A percentile compares a stretch with the other conserved stretches of the same genome.
These are phyloP conservation scores for Oryzias celebensis DNA, from an alignment of 2,113 vertebrate species.

Conservation along the genomic window DNA sequence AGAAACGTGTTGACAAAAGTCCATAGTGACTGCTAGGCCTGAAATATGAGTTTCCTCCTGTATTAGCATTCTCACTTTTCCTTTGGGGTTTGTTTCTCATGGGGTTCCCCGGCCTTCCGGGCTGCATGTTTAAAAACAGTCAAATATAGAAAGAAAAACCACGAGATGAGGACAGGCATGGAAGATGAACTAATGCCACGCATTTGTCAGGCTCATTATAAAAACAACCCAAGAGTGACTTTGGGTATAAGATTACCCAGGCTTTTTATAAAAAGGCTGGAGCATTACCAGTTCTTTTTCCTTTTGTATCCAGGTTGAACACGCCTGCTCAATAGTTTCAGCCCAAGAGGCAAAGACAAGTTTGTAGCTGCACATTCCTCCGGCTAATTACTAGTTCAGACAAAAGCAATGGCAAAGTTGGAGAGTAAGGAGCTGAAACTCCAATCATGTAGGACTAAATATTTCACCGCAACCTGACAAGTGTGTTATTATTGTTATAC, in stretches of 20 bases:
- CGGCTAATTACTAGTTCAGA: slow-evolving; percentile 10
- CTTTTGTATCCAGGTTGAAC: slow-evolving; percentile 64
- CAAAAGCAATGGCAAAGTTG: background rate
- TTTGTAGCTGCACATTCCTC: slow-evolving; percentile 28
- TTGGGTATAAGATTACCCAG: too few species aligned
- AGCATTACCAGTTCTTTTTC: slow-evolving; percentile 12
- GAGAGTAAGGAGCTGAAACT: background rate
- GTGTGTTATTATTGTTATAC: too few species aligned
- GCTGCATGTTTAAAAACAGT: background rate
- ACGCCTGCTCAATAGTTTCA: slow-evolving; percentile 27
- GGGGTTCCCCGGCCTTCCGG: slow-evolving; percentile 25
- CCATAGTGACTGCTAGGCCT: slow-evolving; percentile 7
- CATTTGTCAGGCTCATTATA: too few species aligned
- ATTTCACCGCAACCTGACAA: background rate
- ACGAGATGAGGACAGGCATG: too few species aligned
- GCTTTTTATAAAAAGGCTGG: too few species aligned
- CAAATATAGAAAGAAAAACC: background rate
- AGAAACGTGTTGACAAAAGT: slow-evolving; percentile 5
- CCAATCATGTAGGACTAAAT: background rate
- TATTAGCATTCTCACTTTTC: slow-evolving; percentile 36
- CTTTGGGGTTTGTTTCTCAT: slow-evolving; percentile 40
- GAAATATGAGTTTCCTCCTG: slow-evolving; percentile 13
- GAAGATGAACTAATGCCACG: too few species aligned
- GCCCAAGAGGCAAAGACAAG: slow-evolving; percentile 12
- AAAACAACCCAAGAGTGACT: too few species aligned